Evolutionary conservation across 2,113 vertebrate species (phyloP).

Genomic region (Eulemur macaco): DNA sequence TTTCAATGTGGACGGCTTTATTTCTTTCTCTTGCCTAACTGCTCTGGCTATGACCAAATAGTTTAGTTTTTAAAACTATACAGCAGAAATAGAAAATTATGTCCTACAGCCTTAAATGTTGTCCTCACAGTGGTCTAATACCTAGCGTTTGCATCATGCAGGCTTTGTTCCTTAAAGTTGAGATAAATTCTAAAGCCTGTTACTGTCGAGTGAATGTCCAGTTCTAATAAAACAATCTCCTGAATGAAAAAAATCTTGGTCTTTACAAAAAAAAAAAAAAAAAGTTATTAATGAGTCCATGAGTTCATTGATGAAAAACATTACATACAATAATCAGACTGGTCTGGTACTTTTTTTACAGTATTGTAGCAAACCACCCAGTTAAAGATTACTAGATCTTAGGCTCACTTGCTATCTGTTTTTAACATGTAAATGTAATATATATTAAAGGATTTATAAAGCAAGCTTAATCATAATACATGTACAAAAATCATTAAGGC

Average conservation of each 20-base stretch:
- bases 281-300: neutral
- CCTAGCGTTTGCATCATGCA: neutral
- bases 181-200: neutral
- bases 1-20: neutral
- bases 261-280: neutral
- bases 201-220: neutral
- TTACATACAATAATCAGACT: neutral
- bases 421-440: neutral
- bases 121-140: neutral
- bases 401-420: neutral
- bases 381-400: neutral
- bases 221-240: neutral
- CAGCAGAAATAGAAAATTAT: neutral
- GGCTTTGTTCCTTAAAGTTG: neutral
- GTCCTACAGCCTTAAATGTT: neutral
- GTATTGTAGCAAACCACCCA: neutral
- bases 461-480: neutral
- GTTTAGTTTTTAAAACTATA: neutral
- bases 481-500: neutral
- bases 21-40: neutral
- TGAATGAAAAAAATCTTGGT: neutral
- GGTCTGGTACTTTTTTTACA: neutral
- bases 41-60: neutral
- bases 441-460: slow-evolving; percentile 21
- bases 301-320: neutral